phyloP scores from a whole-genome alignment of 2,113 vertebrate genomes.

The Callocephalon fimbriatum region DNA sequence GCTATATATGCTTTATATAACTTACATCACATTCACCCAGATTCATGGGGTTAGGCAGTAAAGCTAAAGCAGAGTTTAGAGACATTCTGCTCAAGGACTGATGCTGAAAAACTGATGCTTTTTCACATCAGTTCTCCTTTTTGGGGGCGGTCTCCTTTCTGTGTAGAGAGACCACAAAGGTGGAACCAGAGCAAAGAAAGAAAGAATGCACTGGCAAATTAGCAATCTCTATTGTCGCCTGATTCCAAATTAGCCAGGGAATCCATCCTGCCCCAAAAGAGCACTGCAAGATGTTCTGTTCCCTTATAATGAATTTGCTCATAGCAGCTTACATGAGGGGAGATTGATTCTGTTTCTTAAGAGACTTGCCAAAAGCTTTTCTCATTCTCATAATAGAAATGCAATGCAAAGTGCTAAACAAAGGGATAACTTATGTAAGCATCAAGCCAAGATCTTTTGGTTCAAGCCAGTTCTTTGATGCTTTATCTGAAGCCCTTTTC shows the following conservation, averaged over 20 bases:
- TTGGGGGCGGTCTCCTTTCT: background rate
- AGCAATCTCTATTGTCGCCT: background rate
- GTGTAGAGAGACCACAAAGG: background rate
- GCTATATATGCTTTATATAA: background rate
- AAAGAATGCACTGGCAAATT: background rate
- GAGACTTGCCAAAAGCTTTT: background rate
- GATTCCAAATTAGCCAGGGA: background rate
- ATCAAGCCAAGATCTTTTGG: background rate
- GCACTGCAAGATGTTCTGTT: background rate
- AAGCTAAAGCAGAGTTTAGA: background rate
- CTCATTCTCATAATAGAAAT: background rate
- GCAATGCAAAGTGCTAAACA: background rate
- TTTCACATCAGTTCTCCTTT: background rate
- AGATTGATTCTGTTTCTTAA: background rate
- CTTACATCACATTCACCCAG: background rate
- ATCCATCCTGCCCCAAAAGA: background rate
- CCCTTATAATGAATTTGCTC: background rate
- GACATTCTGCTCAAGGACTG: background rate
- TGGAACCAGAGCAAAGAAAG: background rate
- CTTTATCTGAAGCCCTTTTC: background rate
- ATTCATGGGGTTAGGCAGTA: background rate
- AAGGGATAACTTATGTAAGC: background rate
- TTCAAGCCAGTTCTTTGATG: background rate
- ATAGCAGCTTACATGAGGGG: background rate
- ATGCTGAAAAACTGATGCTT: background rate